Percentiles rank a stretch among this genome's conserved stretches.
These are phyloP conservation scores for Portevinia maculata DNA, from an alignment of 2,888 invertebrate species.

Conservation along the genomic window DNA sequence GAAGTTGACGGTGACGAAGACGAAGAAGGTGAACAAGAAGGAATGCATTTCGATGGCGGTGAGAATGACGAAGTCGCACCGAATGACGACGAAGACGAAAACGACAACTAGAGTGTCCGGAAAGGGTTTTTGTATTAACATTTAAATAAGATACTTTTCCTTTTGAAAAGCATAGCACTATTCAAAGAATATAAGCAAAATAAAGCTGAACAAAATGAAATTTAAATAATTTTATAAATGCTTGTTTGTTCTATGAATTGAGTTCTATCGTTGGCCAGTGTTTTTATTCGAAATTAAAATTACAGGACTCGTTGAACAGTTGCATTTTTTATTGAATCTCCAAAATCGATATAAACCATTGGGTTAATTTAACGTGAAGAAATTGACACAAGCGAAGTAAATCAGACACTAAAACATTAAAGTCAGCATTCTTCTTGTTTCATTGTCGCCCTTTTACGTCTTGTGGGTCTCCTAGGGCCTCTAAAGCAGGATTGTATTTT, in stretches of 20 bases:
- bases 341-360: too few relatives aligned
- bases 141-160: conserved; percentile 39
- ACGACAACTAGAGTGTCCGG: conserved; percentile 42
- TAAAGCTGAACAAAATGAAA: conserved; percentile 59
- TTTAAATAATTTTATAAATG: conserved; percentile 63
- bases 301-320: too few relatives aligned
- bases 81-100: conserved; percentile 60
- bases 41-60: conserved; percentile 82
- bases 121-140: conserved; percentile 29
- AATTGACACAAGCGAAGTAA: too few relatives aligned
- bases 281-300: neutral
- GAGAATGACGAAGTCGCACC: conserved; percentile 44
- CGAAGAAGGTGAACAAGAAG: conserved; percentile 85
- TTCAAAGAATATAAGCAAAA: conserved; percentile 25
- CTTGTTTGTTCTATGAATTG: neutral
- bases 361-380: too few relatives aligned
- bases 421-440: too few relatives aligned
- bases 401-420: too few relatives aligned
- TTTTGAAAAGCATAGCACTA: conserved; percentile 11
- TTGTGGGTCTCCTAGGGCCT: too few relatives aligned
- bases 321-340: too few relatives aligned
- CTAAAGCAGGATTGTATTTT: too few relatives aligned
- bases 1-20: conserved; percentile 96
- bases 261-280: neutral
- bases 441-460: too few relatives aligned